These are phyloP conservation scores for Sylvicola fuscatus DNA, from an alignment of 2,888 invertebrate genomes.

Conservation along the genomic window DNA sequence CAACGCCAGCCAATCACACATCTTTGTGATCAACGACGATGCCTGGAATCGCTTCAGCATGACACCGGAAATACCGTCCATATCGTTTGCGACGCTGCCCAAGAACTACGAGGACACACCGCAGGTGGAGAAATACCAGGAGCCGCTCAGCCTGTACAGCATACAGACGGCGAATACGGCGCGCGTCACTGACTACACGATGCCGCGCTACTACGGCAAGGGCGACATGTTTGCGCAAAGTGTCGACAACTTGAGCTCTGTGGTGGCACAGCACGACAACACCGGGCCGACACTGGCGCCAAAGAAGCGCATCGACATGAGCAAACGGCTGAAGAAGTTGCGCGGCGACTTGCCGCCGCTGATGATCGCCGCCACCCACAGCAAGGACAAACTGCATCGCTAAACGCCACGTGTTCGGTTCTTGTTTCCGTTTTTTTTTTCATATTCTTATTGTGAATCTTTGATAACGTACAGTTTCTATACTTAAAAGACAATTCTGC, in stretches of 20 bases:
- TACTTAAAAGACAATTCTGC: too few species aligned
- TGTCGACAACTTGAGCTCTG: conserved; percentile 11
- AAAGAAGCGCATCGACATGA: conserved; percentile 19
- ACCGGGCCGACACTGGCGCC: conserved; percentile 7
- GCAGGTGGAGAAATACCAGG: conserved; percentile 24
- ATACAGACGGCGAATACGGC: conserved; percentile 30
- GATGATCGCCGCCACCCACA: conserved; percentile 11
- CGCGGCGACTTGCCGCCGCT: conserved; percentile 23
- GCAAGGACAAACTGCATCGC: too few species aligned
- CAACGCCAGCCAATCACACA: background rate
- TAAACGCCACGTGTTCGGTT: too few species aligned
- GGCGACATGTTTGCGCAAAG: conserved; percentile 21
- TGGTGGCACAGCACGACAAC: background rate
- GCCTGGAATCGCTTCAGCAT: conserved; percentile 20
- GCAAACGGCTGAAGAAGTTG: conserved; percentile 21
- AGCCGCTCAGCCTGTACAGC: conserved; percentile 22
- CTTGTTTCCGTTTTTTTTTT: too few species aligned
- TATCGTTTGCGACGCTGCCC: conserved; percentile 22
- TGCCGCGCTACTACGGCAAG: conserved; percentile 38
- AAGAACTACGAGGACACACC: conserved; percentile 26
- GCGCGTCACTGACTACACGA: conserved; percentile 32
- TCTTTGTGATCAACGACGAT: background rate
- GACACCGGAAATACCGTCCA: conserved; percentile 27
- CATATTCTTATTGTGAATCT: too few species aligned
- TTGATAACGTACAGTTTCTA: too few species aligned